phyloP scores from a whole-genome alignment of 2,113 vertebrate genomes.

The Phylloscopus trochilus region DNA sequence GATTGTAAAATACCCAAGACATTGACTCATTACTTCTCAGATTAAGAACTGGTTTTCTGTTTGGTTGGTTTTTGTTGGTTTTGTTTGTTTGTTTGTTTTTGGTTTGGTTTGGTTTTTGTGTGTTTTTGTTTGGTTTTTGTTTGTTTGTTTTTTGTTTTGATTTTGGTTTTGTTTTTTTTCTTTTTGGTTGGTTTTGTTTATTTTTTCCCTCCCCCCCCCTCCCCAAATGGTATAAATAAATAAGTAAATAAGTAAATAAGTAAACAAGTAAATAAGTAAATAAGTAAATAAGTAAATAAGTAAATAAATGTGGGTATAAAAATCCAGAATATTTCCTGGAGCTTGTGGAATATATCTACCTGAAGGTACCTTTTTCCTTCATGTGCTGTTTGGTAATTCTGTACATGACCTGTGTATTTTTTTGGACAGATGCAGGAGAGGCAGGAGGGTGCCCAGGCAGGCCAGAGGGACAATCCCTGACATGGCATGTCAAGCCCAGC shows the following conservation, averaged over 20 bases:
- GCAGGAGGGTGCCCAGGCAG: not conserved
- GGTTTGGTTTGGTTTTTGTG: too few species aligned
- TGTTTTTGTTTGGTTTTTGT: too few species aligned
- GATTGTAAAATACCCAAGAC: not conserved
- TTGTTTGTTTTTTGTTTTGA: too few species aligned
- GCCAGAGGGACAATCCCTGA: not conserved
- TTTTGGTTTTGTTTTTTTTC: rapidly evolving
- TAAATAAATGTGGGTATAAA: too few species aligned
- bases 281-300: rapidly evolving
- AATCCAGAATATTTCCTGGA: not conserved
- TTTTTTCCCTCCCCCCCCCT: too few species aligned
- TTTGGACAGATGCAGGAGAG: not conserved
- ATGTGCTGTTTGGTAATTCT: not conserved
- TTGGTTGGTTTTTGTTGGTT: too few species aligned
- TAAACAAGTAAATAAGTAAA: rapidly evolving
- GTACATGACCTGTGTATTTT: rapidly evolving
- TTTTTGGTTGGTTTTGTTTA: too few species aligned
- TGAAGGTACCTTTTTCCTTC: not conserved
- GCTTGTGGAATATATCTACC: not conserved
- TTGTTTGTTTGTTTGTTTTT: too few species aligned
- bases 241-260: too few species aligned
- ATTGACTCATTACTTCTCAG: rapidly evolving
- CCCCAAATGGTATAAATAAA: too few species aligned
- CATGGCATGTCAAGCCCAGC: rapidly evolving
- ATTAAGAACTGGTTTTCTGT: not conserved